Evolutionary conservation across 2,797 vertebrate genomes (phyloP).

Genomic region (Astyanax mexicanus): DNA sequence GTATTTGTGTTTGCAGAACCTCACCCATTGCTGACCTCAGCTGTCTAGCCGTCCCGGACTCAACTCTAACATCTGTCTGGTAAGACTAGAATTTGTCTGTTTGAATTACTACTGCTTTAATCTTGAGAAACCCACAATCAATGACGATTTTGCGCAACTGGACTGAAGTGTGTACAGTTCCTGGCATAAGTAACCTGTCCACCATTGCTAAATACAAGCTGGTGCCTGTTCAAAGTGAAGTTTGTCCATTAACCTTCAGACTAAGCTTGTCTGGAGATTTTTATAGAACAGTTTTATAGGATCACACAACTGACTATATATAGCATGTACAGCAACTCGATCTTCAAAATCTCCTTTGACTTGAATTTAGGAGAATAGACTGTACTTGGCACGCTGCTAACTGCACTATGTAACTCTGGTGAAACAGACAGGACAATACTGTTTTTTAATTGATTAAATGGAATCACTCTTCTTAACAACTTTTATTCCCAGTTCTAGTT

Average conservation of each 20-base stretch:
- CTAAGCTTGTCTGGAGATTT: background rate
- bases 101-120: conserved; percentile 1
- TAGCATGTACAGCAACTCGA: too few relatives aligned
- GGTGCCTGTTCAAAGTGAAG: background rate
- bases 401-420: too few relatives aligned
- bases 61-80: conserved; percentile 42
- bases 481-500: too few relatives aligned
- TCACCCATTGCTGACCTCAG: conserved; percentile 24
- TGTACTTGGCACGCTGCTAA: too few relatives aligned
- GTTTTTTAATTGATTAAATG: too few relatives aligned
- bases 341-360: too few relatives aligned
- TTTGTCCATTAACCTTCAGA: background rate
- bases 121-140: background rate
- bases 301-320: too few relatives aligned
- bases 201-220: background rate
- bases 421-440: too few relatives aligned
- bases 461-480: too few relatives aligned
- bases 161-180: background rate
- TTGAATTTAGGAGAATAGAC: too few relatives aligned
- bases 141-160: background rate
- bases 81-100: conserved; percentile 21
- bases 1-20: conserved; percentile 50
- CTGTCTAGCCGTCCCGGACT: conserved; percentile 13
- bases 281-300: background rate
- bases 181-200: background rate